Evolutionary conservation across 2,888 invertebrate genomes (phyloP).

Genomic region (Hypomecis punctinalis): DNA sequence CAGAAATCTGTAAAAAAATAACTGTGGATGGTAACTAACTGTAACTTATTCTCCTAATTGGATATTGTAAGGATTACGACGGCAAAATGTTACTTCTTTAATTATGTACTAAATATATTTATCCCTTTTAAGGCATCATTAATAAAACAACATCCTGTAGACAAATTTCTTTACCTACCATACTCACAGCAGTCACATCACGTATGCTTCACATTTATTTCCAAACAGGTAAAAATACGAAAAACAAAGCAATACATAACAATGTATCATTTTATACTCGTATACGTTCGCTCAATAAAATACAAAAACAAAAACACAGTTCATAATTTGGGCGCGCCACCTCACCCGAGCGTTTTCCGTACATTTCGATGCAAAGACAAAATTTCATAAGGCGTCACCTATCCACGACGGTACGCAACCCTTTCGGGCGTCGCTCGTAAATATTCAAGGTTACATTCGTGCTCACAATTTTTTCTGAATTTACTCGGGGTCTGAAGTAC

Average conservation of each 20-base stretch:
- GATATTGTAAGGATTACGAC: no score
- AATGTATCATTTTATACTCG: constrained; percentile 7
- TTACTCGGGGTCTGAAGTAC: constrained; percentile 55
- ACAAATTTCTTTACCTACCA: no score
- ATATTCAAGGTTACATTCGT: constrained; percentile 74
- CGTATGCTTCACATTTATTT: no score
- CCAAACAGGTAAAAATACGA: no score
- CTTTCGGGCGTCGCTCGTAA: constrained; percentile 68
- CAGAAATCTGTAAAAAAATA: no score
- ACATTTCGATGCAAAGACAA: constrained; percentile 57
- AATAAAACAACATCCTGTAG: no score
- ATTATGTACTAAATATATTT: background rate
- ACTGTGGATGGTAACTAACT: no score
- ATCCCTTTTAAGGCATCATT: background rate
- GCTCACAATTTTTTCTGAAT: constrained; percentile 71
- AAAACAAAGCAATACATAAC: constrained; percentile 9
- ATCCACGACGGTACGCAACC: constrained; percentile 55
- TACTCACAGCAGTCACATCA: no score
- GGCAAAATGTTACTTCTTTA: no score
- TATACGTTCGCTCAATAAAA: constrained; percentile 26
- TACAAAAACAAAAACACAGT: constrained; percentile 29
- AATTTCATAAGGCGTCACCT: constrained; percentile 67
- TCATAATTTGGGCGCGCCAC: constrained; percentile 31
- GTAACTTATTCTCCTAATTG: no score
- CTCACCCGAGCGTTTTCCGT: constrained; percentile 21